Conservation (phyloP, 1,140 invertebrate genomes). For the Monomorium pharaonis region DNA sequence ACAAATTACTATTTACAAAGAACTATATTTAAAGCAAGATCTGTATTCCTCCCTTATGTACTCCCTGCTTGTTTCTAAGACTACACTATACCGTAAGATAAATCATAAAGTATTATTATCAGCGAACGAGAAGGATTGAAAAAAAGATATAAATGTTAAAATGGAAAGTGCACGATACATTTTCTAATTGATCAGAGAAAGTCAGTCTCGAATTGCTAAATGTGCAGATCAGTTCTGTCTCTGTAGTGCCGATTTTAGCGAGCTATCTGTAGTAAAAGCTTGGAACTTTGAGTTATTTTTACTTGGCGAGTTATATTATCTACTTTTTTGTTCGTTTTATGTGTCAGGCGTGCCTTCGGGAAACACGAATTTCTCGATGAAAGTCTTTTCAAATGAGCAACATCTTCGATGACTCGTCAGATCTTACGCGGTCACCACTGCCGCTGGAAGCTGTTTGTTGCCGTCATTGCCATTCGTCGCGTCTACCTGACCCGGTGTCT, state of each 20-base stretch:
- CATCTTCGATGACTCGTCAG: not conserved
- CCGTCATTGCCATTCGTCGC: slow-evolving; percentile 74
- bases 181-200: not conserved
- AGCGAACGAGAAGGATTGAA: not conserved
- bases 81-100: not conserved
- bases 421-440: slow-evolving; percentile 30
- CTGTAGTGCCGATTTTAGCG: not conserved
- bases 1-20: slow-evolving; percentile 1
- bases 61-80: not conserved
- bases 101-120: no score
- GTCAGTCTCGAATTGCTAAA: not conserved
- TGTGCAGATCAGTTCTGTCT: not conserved
- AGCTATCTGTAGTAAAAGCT: not conserved
- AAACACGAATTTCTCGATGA: slow-evolving; percentile 1
- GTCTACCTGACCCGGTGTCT: slow-evolving; percentile 60
- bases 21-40: not conserved
- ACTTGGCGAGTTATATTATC: not conserved
- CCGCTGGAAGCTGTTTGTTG: slow-evolving; percentile 32
- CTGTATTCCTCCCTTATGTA: not conserved
- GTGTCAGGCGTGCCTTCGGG: not conserved
- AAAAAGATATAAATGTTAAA: not conserved
- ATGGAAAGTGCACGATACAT: not conserved
- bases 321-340: not conserved
- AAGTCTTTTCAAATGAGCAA: not conserved
- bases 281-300: not conserved